Conservation (phyloP, 2,888 invertebrate genomes). For the Brachyopa scutellaris region DNA sequence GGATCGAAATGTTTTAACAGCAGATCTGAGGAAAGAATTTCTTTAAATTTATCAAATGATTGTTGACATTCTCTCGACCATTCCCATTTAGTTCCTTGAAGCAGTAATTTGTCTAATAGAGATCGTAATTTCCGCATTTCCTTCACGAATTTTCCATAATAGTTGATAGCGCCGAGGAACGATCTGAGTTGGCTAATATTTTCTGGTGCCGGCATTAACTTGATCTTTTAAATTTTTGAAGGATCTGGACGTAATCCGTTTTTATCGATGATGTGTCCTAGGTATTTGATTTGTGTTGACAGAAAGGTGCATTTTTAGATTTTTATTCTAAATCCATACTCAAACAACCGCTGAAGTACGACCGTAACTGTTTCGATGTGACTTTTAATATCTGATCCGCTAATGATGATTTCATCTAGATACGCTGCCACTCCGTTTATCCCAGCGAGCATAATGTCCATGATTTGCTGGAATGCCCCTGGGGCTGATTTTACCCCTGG, state of each 20-base stretch:
- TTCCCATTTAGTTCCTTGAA: background rate
- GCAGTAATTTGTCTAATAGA: conserved; percentile 1
- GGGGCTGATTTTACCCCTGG: conserved; percentile 47
- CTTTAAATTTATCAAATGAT: conserved; percentile 33
- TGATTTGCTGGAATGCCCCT: conserved; percentile 64
- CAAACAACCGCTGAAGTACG: conserved; percentile 38
- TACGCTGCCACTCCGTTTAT: conserved; percentile 26
- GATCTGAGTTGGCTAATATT: no score
- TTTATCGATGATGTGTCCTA: no score
- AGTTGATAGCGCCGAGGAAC: conserved; percentile 6
- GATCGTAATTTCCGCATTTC: background rate
- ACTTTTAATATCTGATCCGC: background rate
- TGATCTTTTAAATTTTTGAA: no score
- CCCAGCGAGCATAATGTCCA: conserved; percentile 57
- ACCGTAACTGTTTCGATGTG: conserved; percentile 9
- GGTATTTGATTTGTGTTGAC: no score
- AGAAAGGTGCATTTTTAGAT: conserved; percentile 69
- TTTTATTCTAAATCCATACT: conserved; percentile 59
- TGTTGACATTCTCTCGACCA: conserved; percentile 10
- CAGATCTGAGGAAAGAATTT: background rate
- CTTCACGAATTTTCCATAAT: conserved; percentile 21
- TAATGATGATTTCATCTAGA: conserved; percentile 7
- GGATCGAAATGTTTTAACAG: background rate
- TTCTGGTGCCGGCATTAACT: no score
- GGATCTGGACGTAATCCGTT: no score